Percentiles rank a stretch among this genome's conserved stretches.
phyloP scores from a whole-genome alignment of 2,888 invertebrate genomes.

The Rotaria magnacalcarata region DNA sequence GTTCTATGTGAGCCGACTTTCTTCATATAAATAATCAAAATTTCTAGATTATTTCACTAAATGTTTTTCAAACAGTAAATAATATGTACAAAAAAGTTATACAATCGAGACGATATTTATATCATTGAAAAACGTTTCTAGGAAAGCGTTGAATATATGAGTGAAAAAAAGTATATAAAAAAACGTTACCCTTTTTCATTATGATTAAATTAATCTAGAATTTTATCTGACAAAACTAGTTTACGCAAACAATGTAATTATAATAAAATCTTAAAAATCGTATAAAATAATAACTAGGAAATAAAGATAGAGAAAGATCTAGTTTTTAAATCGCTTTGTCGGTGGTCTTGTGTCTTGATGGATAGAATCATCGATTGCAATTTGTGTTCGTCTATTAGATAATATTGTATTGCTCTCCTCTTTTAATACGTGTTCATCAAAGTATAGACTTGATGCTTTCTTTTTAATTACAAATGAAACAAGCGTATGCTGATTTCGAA shows the following conservation, averaged over 20 bases:
- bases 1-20: too few relatives aligned
- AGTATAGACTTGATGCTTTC: not conserved
- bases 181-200: not conserved
- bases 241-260: not conserved
- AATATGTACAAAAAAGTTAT: not conserved
- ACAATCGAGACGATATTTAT: not conserved
- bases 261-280: not conserved
- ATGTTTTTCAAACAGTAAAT: too few relatives aligned
- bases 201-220: not conserved
- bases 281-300: not conserved
- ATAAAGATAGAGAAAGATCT: not conserved
- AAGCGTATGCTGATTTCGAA: not conserved
- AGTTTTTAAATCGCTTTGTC: not conserved
- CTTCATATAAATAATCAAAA: too few relatives aligned
- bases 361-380: not conserved
- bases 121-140: not conserved
- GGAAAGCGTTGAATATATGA: not conserved
- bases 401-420: not conserved
- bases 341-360: not conserved
- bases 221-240: not conserved
- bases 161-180: not conserved
- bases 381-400: not conserved
- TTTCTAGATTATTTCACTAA: too few relatives aligned
- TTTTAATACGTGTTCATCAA: not conserved
- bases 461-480: slow-evolving; percentile 4